Conservation (phyloP, 1,140 invertebrate species). For the Phortica variegata region DNA sequence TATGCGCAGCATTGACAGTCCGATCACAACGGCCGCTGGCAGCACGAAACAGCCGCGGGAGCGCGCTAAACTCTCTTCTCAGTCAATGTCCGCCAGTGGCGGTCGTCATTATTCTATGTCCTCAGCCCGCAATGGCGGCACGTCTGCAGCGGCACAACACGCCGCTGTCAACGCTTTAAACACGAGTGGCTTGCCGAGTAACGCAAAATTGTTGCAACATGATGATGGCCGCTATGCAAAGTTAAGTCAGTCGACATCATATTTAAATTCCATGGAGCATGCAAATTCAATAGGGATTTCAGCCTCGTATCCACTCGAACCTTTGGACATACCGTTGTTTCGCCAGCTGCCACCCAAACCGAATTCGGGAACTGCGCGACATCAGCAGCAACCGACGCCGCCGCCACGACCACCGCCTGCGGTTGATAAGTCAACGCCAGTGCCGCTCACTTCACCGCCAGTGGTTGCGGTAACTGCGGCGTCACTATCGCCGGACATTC, state of each 20-base stretch:
- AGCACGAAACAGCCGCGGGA: constrained; percentile 22
- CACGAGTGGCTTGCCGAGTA: constrained; percentile 22
- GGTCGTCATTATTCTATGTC: constrained; percentile 51
- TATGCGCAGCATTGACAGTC: constrained; percentile 29
- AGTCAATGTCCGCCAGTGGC: constrained; percentile 47
- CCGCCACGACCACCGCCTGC: constrained; percentile 55
- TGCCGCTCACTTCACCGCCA: constrained; percentile 26
- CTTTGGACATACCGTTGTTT: constrained; percentile 38
- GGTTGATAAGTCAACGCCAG: constrained; percentile 16
- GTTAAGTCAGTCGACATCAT: constrained; percentile 51
- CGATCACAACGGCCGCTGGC: constrained; percentile 6
- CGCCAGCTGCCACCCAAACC: constrained; percentile 42
- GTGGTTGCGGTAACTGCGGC: constrained; percentile 47
- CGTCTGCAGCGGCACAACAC: constrained; percentile 18
- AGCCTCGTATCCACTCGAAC: constrained; percentile 43
- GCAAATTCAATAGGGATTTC: constrained; percentile 33
- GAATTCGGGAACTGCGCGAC: constrained; percentile 17
- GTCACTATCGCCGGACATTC: constrained; percentile 59
- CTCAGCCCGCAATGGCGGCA: not conserved
- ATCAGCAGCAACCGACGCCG: constrained; percentile 41
- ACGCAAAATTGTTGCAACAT: constrained; percentile 31
- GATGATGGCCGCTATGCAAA: constrained; percentile 23
- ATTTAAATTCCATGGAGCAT: constrained; percentile 48
- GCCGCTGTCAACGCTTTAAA: constrained; percentile 20
- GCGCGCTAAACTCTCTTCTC: constrained; percentile 44